These are phyloP conservation scores for Ypsolopha scabrella DNA, from an alignment of 2,888 invertebrate genomes.

Conservation along the genomic window DNA sequence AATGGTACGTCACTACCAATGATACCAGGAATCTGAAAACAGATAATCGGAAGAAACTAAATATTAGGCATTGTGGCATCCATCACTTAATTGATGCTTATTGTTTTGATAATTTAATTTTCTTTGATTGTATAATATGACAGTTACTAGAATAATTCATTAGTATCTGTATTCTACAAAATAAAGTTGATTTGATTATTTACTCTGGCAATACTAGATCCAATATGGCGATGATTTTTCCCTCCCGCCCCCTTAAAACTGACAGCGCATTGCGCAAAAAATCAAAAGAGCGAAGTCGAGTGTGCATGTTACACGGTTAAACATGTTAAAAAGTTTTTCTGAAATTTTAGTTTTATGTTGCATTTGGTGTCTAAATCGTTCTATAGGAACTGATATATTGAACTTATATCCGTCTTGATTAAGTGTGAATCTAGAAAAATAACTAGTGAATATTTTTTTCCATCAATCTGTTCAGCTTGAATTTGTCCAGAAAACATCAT, in stretches of 20 bases:
- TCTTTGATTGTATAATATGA: neutral
- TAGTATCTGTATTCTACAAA: neutral
- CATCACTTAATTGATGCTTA: neutral
- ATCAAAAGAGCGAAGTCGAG: slow-evolving; percentile 36
- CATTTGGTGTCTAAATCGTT: slow-evolving; percentile 78
- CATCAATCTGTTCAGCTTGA: slow-evolving; percentile 55
- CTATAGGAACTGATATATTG: slow-evolving; percentile 77
- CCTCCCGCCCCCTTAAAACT: neutral
- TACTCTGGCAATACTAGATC: slow-evolving; percentile 22
- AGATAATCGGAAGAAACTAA: too few species aligned
- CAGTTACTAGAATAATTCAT: neutral
- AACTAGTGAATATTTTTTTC: slow-evolving; percentile 67
- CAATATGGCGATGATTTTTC: neutral
- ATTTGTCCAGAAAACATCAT: slow-evolving; percentile 21
- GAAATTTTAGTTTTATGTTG: slow-evolving; percentile 77
- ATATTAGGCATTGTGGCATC: too few species aligned
- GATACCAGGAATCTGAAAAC: too few species aligned
- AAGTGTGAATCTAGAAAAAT: slow-evolving; percentile 60
- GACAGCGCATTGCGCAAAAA: slow-evolving; percentile 36
- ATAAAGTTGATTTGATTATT: neutral
- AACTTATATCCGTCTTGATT: slow-evolving; percentile 87
- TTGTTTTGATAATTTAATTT: neutral
- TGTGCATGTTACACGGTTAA: slow-evolving; percentile 66
- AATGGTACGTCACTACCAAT: too few species aligned
- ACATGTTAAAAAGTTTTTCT: slow-evolving; percentile 83